Conservation (phyloP, 2,888 invertebrate genomes). For the Gerris lacustris region DNA sequence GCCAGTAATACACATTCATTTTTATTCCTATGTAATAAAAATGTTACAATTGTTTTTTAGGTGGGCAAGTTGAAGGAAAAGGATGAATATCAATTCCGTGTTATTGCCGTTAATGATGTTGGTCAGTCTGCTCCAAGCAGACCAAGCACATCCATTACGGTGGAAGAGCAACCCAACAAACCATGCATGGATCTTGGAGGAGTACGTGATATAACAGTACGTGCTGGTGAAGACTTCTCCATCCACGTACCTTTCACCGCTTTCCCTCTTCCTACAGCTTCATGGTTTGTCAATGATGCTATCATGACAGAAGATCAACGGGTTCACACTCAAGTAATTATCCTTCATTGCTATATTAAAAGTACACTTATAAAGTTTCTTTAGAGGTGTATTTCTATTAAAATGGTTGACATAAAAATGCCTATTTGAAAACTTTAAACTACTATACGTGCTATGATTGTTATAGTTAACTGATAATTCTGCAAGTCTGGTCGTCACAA, state of each 20-base stretch:
- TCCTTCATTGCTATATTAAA: not conserved
- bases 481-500: slow-evolving; percentile 84
- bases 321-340: slow-evolving; percentile 52
- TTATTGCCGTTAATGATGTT: slow-evolving; percentile 84
- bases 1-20: too few relatives aligned
- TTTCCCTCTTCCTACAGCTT: slow-evolving; percentile 88
- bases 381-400: not conserved
- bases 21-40: too few relatives aligned
- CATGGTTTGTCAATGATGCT: slow-evolving; percentile 82
- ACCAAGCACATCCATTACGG: slow-evolving; percentile 62
- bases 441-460: too few relatives aligned
- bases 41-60: slow-evolving; percentile 22
- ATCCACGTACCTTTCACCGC: slow-evolving; percentile 92
- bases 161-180: slow-evolving; percentile 88
- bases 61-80: slow-evolving; percentile 79
- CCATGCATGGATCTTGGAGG: slow-evolving; percentile 90
- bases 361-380: not conserved
- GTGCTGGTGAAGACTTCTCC: slow-evolving; percentile 95
- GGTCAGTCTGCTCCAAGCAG: slow-evolving; percentile 73
- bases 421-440: not conserved
- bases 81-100: slow-evolving; percentile 88
- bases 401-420: not conserved
- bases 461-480: slow-evolving; percentile 66
- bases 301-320: slow-evolving; percentile 68
- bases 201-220: slow-evolving; percentile 87